phyloP scores from a whole-genome alignment of 2,797 vertebrate species.

The Karalla daura region DNA sequence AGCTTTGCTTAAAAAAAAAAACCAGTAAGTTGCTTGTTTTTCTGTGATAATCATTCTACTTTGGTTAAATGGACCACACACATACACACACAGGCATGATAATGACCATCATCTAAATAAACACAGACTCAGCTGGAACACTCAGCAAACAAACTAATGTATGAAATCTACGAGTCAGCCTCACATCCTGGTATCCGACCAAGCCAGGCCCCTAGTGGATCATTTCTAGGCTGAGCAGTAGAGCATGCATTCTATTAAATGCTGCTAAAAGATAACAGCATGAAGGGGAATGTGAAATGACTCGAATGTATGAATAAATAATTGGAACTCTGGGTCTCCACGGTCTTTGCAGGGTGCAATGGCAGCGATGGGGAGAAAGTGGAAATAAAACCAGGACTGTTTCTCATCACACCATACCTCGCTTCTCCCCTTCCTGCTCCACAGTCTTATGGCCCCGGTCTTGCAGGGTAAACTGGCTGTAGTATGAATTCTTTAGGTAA shows the following conservation, averaged over 20 bases:
- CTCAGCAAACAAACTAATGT: conserved; percentile 2
- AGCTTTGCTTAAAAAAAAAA: conserved; percentile 36
- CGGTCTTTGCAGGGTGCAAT: conserved; percentile 18
- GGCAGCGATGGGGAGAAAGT: conserved; percentile 29
- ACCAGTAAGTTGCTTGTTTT: conserved; percentile 5
- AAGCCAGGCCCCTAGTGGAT: conserved; percentile 20
- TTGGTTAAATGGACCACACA: conserved; percentile 1
- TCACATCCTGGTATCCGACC: conserved; percentile 33
- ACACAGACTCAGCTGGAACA: conserved; percentile 3
- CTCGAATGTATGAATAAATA: conserved; percentile 40
- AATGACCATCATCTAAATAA: background rate
- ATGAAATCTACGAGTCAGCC: conserved; percentile 16
- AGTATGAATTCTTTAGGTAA: conserved; percentile 48
- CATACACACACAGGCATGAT: background rate
- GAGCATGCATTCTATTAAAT: conserved; percentile 53
- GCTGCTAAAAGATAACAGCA: conserved; percentile 36
- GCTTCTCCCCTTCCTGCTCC: conserved; percentile 37
- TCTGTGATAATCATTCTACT: background rate
- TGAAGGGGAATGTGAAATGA: conserved; percentile 41
- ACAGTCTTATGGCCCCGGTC: conserved; percentile 44
- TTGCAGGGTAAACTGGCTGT: conserved; percentile 33
- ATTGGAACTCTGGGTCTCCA: conserved; percentile 6
- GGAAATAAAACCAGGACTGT: conserved; percentile 45
- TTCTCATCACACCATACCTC: conserved; percentile 63
- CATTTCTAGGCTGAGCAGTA: conserved; percentile 29